Percentiles rank a stretch among this genome's conserved stretches.
phyloP scores from a whole-genome alignment of 2,113 vertebrate genomes.

The Xerus inauris region DNA sequence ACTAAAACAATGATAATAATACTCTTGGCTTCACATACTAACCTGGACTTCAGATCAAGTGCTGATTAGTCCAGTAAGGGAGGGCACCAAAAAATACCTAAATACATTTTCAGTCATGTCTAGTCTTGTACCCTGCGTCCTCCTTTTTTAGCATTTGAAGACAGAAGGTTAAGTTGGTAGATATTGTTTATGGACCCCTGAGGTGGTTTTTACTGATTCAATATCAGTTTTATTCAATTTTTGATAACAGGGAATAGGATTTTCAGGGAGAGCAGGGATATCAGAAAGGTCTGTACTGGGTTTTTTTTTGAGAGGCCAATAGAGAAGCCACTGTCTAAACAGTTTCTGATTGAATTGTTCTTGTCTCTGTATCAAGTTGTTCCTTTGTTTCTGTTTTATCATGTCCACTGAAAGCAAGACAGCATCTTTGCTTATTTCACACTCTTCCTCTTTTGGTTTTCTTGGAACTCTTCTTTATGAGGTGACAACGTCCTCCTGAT shows the following conservation, averaged over 20 bases:
- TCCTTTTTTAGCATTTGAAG: constrained; percentile 87
- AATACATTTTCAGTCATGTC: constrained; percentile 84
- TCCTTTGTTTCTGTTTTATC: constrained; percentile 89
- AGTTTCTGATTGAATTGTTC: constrained; percentile 57
- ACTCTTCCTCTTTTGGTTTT: constrained; percentile 79
- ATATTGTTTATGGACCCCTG: constrained; percentile 90
- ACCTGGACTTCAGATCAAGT: constrained; percentile 82
- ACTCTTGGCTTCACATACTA: constrained; percentile 85
- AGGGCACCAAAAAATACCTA: constrained; percentile 87
- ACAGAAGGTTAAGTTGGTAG: constrained; percentile 88
- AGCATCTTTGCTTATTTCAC: constrained; percentile 87
- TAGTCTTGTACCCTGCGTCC: constrained; percentile 85
- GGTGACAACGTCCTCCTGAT: constrained; percentile 88
- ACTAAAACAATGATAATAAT: constrained; percentile 90
- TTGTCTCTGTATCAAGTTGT: constrained; percentile 85
- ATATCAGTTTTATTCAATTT: constrained; percentile 92
- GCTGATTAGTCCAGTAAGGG: constrained; percentile 87
- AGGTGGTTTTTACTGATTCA: constrained; percentile 91
- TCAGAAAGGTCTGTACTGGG: constrained; percentile 91
- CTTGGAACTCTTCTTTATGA: constrained; percentile 77
- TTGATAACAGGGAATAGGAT: constrained; percentile 93
- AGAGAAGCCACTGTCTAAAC: constrained; percentile 57
- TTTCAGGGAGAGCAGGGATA: constrained; percentile 87
- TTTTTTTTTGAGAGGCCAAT: constrained; percentile 84
- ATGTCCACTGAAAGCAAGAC: constrained; percentile 87